Conservation (phyloP, 2,888 invertebrate genomes). For the Drosophila pseudotalamancana region DNA sequence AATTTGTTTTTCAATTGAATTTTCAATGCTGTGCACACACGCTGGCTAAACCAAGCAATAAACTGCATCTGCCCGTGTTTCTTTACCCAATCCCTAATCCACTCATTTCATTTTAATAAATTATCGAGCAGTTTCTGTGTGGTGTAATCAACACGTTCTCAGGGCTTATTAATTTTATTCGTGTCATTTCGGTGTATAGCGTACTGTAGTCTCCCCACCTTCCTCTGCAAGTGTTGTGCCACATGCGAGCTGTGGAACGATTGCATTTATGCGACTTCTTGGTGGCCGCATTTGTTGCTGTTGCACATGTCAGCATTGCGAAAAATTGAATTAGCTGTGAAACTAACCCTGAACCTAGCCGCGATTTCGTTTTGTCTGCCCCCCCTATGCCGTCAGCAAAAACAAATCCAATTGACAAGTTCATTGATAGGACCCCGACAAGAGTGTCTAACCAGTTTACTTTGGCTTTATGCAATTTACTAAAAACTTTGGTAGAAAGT, state of each 20-base stretch:
- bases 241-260: conserved; percentile 20
- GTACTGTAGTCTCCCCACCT: neutral
- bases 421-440: conserved; percentile 61
- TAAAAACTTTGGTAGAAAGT: conserved; percentile 62
- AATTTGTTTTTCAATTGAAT: conserved; percentile 38
- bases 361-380: conserved; percentile 43
- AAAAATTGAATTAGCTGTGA: conserved; percentile 71
- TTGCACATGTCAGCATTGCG: conserved; percentile 48
- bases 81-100: neutral
- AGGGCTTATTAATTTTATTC: conserved; percentile 51
- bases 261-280: conserved; percentile 74
- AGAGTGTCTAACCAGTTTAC: conserved; percentile 47
- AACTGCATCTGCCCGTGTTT: conserved; percentile 1
- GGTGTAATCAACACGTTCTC: conserved; percentile 74
- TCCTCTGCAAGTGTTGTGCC: conserved; percentile 12
- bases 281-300: conserved; percentile 65
- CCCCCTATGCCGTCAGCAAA: conserved; percentile 34
- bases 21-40: conserved; percentile 74
- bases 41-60: conserved; percentile 29
- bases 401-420: conserved; percentile 73
- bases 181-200: conserved; percentile 22
- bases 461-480: conserved; percentile 56
- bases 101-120: conserved; percentile 50
- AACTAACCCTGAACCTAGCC: conserved; percentile 71
- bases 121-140: conserved; percentile 44